Conservation (phyloP, 2,888 invertebrate genomes). For the Hecatera dysodea region DNA sequence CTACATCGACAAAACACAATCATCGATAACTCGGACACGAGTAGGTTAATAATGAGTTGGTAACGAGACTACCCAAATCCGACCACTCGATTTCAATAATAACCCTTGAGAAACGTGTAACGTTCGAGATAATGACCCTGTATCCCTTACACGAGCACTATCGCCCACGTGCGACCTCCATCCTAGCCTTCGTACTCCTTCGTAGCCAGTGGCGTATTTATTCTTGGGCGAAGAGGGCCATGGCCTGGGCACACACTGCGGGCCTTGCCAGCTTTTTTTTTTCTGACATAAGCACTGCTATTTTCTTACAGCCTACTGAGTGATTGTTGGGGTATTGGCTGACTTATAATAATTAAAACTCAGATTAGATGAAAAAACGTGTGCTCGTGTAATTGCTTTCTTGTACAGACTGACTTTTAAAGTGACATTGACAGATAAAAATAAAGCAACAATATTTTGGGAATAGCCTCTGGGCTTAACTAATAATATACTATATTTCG, state of each 20-base stretch:
- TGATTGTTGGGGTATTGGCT: too few relatives aligned
- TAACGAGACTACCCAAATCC: conserved; percentile 34
- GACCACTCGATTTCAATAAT: conserved; percentile 27
- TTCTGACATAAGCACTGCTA: background rate
- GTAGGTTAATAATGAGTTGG: conserved; percentile 33
- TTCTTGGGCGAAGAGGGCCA: background rate
- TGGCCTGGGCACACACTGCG: background rate
- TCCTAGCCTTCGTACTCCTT: conserved; percentile 32
- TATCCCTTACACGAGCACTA: conserved; percentile 58
- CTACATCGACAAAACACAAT: conserved; percentile 11
- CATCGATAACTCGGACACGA: conserved; percentile 37
- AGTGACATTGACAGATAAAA: too few relatives aligned
- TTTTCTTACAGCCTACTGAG: background rate
- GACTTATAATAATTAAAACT: too few relatives aligned
- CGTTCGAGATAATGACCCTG: conserved; percentile 49
- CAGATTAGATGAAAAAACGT: too few relatives aligned
- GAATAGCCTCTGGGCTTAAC: too few relatives aligned
- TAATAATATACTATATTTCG: too few relatives aligned
- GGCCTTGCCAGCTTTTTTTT: background rate
- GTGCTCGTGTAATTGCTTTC: too few relatives aligned
- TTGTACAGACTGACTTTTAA: too few relatives aligned
- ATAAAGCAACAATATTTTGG: too few relatives aligned
- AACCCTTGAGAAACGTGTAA: conserved; percentile 47
- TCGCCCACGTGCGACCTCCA: conserved; percentile 61
- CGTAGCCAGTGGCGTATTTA: conserved; percentile 14